phyloP scores from a whole-genome alignment of 2,797 vertebrate species.

The Podarcis siculus region DNA sequence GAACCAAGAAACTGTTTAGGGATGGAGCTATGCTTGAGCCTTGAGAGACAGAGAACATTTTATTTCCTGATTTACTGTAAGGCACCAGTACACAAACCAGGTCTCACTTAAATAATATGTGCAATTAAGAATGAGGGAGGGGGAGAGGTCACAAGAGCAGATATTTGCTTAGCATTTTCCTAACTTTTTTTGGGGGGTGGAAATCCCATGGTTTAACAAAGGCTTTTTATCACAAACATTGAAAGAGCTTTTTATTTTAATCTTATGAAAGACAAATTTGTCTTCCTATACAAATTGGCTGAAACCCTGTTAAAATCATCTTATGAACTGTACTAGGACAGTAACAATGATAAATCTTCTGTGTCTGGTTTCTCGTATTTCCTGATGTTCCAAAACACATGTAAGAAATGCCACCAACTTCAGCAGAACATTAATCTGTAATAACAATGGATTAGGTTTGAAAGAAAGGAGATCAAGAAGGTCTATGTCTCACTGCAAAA shows the following conservation, averaged over 20 bases:
- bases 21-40: background rate
- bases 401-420: background rate
- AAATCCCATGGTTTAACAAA: conserved; percentile 25
- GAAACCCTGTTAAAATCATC: conserved; percentile 38
- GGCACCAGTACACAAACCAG: background rate
- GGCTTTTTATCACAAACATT: background rate
- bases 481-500: background rate
- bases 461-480: fast-evolving
- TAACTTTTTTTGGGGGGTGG: background rate
- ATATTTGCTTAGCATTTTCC: conserved; percentile 10
- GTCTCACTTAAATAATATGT: background rate
- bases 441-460: background rate
- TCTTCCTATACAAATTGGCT: conserved; percentile 5
- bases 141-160: background rate
- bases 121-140: background rate
- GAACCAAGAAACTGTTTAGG: background rate
- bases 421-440: background rate
- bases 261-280: background rate
- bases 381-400: conserved; percentile 18
- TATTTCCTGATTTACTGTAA: background rate
- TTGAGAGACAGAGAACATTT: background rate
- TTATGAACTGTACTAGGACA: conserved; percentile 17
- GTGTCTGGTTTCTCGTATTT: background rate
- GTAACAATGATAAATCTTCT: background rate
- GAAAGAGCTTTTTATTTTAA: background rate